Evolutionary conservation across 2,797 vertebrate genomes (phyloP).

Genomic region (Anolis apletophallus): DNA sequence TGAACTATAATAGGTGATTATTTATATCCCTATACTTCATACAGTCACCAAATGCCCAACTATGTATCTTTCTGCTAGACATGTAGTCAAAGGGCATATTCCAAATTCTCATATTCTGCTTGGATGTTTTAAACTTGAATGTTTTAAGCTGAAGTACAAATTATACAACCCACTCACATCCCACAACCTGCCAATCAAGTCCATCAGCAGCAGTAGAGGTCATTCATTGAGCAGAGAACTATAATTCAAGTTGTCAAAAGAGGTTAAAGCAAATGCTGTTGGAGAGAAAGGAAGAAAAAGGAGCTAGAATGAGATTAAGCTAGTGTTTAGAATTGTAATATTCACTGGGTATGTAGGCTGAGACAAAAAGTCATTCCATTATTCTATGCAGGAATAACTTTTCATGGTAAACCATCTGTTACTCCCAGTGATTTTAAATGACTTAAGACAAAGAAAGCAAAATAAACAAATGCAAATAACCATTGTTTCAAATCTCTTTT

Average conservation of each 20-base stretch:
- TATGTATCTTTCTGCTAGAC: not conserved
- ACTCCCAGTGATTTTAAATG: not conserved
- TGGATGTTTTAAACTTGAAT: not conserved
- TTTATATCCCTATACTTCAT: too few species aligned
- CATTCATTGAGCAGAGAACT: not conserved
- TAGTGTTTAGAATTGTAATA: slow-evolving; percentile 48
- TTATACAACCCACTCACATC: not conserved
- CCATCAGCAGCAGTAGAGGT: slow-evolving; percentile 22
- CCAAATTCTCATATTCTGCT: not conserved
- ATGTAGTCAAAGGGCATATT: not conserved
- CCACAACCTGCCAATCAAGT: slow-evolving; percentile 46
- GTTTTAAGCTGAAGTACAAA: not conserved
- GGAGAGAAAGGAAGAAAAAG: slow-evolving; percentile 35
- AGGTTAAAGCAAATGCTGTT: slow-evolving; percentile 54
- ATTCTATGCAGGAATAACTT: not conserved
- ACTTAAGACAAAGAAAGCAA: not conserved
- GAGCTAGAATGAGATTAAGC: slow-evolving; percentile 22
- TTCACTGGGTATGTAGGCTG: not conserved
- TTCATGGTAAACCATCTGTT: not conserved
- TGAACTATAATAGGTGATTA: too few species aligned
- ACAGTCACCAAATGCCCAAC: too few species aligned
- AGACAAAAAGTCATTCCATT: not conserved
- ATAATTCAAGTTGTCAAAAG: slow-evolving; percentile 41
- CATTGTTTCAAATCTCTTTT: not conserved
- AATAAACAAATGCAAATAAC: not conserved